Base-by-base conservation (phyloP, 2,888 invertebrate species). In the Escarpia spicata region DNA sequence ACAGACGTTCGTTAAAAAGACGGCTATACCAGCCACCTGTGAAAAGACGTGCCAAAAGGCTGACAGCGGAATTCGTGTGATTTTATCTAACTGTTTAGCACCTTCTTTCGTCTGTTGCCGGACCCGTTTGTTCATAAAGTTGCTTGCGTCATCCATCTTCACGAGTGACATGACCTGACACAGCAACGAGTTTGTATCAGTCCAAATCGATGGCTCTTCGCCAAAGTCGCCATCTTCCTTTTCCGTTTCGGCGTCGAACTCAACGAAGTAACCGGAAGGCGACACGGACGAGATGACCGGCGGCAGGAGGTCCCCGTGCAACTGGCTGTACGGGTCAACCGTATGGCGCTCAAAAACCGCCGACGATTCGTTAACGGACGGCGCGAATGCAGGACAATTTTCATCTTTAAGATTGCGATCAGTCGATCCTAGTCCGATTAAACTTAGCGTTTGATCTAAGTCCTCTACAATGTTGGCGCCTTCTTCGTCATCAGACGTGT, bases 11-110 rank as follows among this genome's bases (percentile, higher is more conserved):
- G 90, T 44, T 19, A 93, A n/a, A 44, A 93, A 93, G 10, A 93
- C 91, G 37, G 92, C n/a, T n/a, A 90, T 75, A 60, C 89, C 44
- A 58, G 90, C 92, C 26, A 92, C 89, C 44, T 93, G 90, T 37
- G 92, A 92, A 52, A 92, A 91, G 31, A 12, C 12, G 89, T 93
- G 92, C 92, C 92, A 92, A 43, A 92, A 90, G n/a, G 91, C 90
- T 12, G 92, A 92, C 90, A 93, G 44, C 19, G 93, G 93, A 4
- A 92, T 92, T 90, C 92, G 92, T n/a, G 92, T 92, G 60, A 93
- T 90, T 19, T 44, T 44, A 45, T 92, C 93, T 15, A 89, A 91
- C 26, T 93, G 44, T n/a, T 90, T 60, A 8, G 90, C 45, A n/a
- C 91, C 93, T 58, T 92, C 92, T 43, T 92, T 92, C 1, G 91